Conservation (phyloP, 2,113 vertebrate genomes). For the Sigmodon hispidus region DNA sequence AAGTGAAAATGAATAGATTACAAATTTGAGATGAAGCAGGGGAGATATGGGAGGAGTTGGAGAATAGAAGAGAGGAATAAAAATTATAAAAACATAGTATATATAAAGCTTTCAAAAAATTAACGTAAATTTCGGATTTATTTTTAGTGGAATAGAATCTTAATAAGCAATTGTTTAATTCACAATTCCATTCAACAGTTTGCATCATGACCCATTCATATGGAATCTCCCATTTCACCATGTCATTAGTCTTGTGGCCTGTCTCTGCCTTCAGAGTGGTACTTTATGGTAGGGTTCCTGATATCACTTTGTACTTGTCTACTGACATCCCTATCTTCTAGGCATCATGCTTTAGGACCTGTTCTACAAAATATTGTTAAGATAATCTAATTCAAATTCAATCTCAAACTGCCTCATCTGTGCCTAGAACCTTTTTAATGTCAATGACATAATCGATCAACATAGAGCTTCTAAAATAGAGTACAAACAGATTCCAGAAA, state of each 20-base stretch:
- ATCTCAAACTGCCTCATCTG: neutral
- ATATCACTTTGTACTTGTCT: neutral
- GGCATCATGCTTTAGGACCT: neutral
- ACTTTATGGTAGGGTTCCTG: neutral
- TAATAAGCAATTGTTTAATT: neutral
- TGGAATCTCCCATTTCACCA: neutral
- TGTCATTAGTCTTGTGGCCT: neutral
- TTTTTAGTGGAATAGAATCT: neutral
- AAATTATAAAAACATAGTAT: too few species aligned
- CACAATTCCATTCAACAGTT: neutral
- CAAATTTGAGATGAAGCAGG: neutral
- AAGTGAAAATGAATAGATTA: neutral
- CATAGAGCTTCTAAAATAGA: neutral
- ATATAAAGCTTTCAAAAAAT: neutral
- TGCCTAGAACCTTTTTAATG: neutral
- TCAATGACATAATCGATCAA: slow-evolving; percentile 1
- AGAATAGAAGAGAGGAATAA: neutral
- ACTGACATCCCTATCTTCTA: neutral
- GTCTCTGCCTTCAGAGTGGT: neutral
- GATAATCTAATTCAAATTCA: neutral
- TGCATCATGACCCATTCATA: neutral
- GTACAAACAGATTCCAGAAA: neutral
- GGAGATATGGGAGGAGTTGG: neutral
- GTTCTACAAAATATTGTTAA: neutral
- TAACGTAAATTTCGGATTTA: neutral